Conservation (phyloP, 2,888 invertebrate genomes). For the Cataglyphis altisquamis region DNA sequence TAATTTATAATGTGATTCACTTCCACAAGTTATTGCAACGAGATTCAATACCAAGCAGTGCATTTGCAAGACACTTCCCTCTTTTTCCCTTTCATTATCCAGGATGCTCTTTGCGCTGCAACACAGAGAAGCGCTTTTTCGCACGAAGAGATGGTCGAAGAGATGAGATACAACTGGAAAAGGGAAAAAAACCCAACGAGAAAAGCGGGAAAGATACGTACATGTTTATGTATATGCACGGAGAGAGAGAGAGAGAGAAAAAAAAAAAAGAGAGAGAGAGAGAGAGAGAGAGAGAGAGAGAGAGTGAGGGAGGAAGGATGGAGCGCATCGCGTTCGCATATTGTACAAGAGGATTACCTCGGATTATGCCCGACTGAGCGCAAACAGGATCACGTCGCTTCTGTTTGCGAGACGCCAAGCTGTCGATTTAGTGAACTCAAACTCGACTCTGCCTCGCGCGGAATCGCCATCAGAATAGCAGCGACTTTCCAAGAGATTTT, state of each 20-base stretch:
- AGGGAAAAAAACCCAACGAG: constrained; percentile 13
- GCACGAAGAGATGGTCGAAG: constrained; percentile 21
- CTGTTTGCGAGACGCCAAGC: constrained; percentile 85
- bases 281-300: constrained; percentile 13
- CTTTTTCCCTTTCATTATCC: constrained; percentile 43
- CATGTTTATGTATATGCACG: background rate
- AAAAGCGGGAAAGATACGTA: constrained; percentile 13
- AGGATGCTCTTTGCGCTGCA: constrained; percentile 34
- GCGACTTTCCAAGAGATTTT: background rate
- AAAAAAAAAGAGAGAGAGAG: constrained; percentile 50
- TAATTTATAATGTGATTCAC: constrained; percentile 30
- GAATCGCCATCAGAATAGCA: constrained; percentile 60
- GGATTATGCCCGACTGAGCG: constrained; percentile 85
- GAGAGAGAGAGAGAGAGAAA: constrained; percentile 11
- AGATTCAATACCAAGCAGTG: background rate
- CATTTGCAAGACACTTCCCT: background rate
- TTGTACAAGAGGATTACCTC: constrained; percentile 85
- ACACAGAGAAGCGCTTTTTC: constrained; percentile 24
- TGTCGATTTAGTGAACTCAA: constrained; percentile 81
- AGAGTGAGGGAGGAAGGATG: constrained; percentile 56
- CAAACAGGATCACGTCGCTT: constrained; percentile 84
- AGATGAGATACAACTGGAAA: constrained; percentile 20
- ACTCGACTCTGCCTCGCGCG: constrained; percentile 61
- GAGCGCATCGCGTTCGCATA: constrained; percentile 79
- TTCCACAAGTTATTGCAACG: constrained; percentile 2